These are phyloP conservation scores for Turnix velox DNA, from an alignment of 2,113 vertebrate genomes.

Conservation along the genomic window DNA sequence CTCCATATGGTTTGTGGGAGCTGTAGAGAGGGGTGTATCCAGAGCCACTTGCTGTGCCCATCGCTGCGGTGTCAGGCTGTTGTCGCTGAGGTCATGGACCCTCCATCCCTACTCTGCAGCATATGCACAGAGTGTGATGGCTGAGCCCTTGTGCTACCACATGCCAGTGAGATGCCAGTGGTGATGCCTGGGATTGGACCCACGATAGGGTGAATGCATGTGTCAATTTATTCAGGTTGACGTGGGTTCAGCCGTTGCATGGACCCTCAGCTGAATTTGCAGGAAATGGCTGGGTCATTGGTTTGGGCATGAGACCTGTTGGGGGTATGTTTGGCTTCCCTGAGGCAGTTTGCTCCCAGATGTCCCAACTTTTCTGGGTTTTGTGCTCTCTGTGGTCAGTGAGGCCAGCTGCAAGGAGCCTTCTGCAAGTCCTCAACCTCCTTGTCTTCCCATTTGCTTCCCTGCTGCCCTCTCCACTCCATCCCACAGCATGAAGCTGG, in stretches of 20 bases:
- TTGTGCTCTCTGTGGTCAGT: neutral
- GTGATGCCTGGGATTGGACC: no score
- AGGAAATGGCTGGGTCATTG: accelerated
- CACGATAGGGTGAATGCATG: accelerated
- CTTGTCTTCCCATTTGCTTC: neutral
- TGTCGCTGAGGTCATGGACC: neutral
- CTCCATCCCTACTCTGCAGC: neutral
- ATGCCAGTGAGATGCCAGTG: accelerated
- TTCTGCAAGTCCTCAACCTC: neutral
- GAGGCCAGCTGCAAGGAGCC: neutral
- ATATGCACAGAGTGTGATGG: accelerated
- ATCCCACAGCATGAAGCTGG: neutral
- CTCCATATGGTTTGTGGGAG: accelerated
- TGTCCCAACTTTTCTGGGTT: neutral
- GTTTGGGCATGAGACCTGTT: neutral
- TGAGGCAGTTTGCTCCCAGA: neutral
- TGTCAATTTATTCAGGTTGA: neutral
- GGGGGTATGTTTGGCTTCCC: neutral
- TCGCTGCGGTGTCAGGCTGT: neutral
- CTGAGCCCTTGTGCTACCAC: neutral
- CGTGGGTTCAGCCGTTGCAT: neutral
- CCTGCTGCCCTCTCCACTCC: neutral
- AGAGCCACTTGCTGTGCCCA: accelerated
- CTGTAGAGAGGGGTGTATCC: neutral
- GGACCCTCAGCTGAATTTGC: neutral